phyloP scores from a whole-genome alignment of 2,113 vertebrate genomes.

The Perca fluviatilis region DNA sequence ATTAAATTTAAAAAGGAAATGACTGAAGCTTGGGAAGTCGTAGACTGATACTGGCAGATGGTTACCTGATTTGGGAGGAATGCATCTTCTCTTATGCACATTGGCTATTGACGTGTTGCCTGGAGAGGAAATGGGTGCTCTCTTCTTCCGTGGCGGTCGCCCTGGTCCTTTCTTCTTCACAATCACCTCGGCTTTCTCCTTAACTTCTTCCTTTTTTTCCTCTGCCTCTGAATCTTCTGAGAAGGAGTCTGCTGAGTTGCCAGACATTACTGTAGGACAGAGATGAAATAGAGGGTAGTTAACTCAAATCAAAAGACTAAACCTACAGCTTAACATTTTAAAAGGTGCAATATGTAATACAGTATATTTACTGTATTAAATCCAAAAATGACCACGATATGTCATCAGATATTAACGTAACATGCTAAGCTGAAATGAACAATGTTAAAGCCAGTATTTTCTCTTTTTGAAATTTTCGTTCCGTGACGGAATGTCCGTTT shows the following conservation, averaged over 20 bases:
- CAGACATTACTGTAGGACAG: constrained; percentile 81
- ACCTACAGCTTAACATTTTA: background rate
- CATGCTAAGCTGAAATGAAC: too few relatives aligned
- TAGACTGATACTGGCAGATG: too few relatives aligned
- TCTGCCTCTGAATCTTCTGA: constrained; percentile 82
- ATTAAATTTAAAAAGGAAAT: background rate
- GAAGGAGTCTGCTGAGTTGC: constrained; percentile 84
- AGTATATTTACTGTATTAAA: too few relatives aligned
- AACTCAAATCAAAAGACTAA: background rate
- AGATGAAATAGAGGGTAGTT: background rate
- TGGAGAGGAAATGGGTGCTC: constrained; percentile 32
- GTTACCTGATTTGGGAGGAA: constrained; percentile 83
- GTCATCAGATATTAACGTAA: too few relatives aligned
- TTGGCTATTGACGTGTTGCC: constrained; percentile 48
- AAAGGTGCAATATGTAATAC: too few relatives aligned
- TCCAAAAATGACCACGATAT: too few relatives aligned
- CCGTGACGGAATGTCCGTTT: too few relatives aligned
- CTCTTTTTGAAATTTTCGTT: too few relatives aligned
- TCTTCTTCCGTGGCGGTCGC: constrained; percentile 76
- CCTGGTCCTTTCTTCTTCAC: constrained; percentile 76
- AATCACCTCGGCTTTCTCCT: constrained; percentile 65
- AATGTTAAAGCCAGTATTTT: too few relatives aligned
- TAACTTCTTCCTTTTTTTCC: constrained; percentile 70
- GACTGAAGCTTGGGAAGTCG: background rate
- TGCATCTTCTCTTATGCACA: constrained; percentile 75